Evolutionary conservation across 53 echinoderm and acorn worm genomes (phyloP).

Genomic region (Temnopleurus reevesii): DNA sequence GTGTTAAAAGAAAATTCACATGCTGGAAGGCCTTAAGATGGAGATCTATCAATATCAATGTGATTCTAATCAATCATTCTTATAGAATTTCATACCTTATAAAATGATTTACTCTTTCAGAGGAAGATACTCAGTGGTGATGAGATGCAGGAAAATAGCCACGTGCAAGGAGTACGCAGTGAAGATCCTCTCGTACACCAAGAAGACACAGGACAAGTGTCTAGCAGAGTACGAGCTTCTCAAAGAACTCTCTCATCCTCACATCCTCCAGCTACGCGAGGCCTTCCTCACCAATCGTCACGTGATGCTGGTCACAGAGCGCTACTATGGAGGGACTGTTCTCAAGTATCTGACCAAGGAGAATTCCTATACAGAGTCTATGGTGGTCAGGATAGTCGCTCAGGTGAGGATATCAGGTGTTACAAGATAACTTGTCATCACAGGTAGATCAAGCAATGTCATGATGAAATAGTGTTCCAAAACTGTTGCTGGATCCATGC

Average conservation of each 20-base stretch:
- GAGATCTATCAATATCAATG: no score
- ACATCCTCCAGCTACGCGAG: conserved; percentile 84
- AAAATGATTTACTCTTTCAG: no score
- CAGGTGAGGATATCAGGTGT: no score
- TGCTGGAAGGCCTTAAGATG: no score
- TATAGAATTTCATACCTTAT: no score
- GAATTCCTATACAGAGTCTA: conserved; percentile 79
- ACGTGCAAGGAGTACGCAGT: conserved; percentile 88
- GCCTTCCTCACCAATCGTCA: conserved; percentile 82
- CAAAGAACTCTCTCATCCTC: conserved; percentile 78
- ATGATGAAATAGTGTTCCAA: no score
- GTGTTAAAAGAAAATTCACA: no score
- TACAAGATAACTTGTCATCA: no score
- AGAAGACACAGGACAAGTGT: conserved; percentile 58
- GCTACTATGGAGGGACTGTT: conserved; percentile 85
- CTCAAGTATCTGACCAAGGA: conserved; percentile 79
- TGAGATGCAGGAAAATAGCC: conserved; percentile 74
- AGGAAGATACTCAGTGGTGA: conserved; percentile 84
- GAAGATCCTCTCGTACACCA: conserved; percentile 70
- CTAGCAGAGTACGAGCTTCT: conserved; percentile 79
- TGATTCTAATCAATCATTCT: no score
- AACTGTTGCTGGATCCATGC: no score
- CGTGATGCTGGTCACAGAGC: conserved; percentile 80
- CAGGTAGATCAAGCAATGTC: no score
- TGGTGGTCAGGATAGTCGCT: conserved; percentile 64